These are phyloP conservation scores for Patella depressa DNA, from an alignment of 2,888 invertebrate genomes.

Conservation along the genomic window DNA sequence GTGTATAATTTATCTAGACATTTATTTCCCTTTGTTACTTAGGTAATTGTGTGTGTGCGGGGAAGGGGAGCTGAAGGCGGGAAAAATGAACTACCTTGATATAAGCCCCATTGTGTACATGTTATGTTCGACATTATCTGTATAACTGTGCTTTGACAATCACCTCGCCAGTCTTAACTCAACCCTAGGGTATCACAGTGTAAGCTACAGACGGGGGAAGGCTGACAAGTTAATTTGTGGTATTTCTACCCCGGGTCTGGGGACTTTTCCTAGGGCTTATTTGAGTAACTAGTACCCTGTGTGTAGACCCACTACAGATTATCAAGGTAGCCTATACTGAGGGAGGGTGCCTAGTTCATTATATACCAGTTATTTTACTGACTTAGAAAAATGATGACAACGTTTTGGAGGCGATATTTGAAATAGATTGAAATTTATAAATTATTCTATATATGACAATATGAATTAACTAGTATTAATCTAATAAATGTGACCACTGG, in stretches of 20 bases:
- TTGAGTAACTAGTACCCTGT: slow-evolving; percentile 38
- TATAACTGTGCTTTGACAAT: slow-evolving; percentile 60
- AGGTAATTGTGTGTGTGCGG: too few relatives aligned
- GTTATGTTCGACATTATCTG: slow-evolving; percentile 47
- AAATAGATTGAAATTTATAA: too few relatives aligned
- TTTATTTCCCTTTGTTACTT: too few relatives aligned
- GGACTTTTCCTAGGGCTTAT: slow-evolving; percentile 60
- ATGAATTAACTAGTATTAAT: too few relatives aligned
- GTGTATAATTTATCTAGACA: too few relatives aligned
- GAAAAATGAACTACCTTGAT: slow-evolving; percentile 36
- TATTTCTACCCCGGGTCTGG: slow-evolving; percentile 59
- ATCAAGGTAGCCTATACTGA: too few relatives aligned
- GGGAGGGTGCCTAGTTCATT: not conserved
- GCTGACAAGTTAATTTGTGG: slow-evolving; percentile 33
- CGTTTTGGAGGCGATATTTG: too few relatives aligned
- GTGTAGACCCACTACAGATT: too few relatives aligned
- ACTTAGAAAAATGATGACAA: too few relatives aligned
- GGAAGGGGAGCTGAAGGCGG: not conserved
- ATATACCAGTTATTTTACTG: not conserved
- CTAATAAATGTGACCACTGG: too few relatives aligned
- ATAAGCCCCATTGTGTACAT: slow-evolving; percentile 61
- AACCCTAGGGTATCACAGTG: slow-evolving; percentile 48
- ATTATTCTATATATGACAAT: too few relatives aligned
- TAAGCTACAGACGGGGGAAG: slow-evolving; percentile 26
- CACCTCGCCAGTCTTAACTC: slow-evolving; percentile 52